These are phyloP conservation scores for Eurystomus gularis DNA, from an alignment of 2,113 vertebrate genomes.

Conservation along the genomic window DNA sequence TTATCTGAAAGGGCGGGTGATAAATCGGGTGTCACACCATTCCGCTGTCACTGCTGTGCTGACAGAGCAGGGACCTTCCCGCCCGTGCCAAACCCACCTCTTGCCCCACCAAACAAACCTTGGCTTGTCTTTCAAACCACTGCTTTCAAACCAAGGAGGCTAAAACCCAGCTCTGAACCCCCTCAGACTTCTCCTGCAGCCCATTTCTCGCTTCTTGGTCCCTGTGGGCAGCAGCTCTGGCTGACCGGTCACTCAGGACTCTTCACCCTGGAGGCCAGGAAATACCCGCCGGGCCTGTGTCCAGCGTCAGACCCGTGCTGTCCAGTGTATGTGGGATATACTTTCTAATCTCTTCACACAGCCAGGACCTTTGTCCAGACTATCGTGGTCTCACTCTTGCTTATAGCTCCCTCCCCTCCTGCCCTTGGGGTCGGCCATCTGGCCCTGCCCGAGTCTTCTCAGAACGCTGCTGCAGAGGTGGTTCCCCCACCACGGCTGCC, in stretches of 20 bases:
- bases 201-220: not conserved
- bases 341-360: not conserved
- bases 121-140: not conserved
- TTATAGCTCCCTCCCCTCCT: not conserved
- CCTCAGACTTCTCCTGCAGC: not conserved
- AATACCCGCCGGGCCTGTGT: too few species aligned
- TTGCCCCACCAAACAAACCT: not conserved
- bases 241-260: not conserved
- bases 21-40: not conserved
- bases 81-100: not conserved
- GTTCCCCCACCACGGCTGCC: not conserved
- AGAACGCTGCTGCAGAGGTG: not conserved
- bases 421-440: not conserved
- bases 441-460: not conserved
- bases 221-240: not conserved
- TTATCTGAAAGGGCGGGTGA: not conserved
- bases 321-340: fast-evolving
- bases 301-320: too few species aligned
- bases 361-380: not conserved
- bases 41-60: not conserved
- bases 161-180: not conserved
- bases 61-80: not conserved
- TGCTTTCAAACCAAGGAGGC: not conserved
- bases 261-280: not conserved
- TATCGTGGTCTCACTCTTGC: not conserved